Conservation (phyloP, 2,113 vertebrate species). For the Cololabis saira region DNA sequence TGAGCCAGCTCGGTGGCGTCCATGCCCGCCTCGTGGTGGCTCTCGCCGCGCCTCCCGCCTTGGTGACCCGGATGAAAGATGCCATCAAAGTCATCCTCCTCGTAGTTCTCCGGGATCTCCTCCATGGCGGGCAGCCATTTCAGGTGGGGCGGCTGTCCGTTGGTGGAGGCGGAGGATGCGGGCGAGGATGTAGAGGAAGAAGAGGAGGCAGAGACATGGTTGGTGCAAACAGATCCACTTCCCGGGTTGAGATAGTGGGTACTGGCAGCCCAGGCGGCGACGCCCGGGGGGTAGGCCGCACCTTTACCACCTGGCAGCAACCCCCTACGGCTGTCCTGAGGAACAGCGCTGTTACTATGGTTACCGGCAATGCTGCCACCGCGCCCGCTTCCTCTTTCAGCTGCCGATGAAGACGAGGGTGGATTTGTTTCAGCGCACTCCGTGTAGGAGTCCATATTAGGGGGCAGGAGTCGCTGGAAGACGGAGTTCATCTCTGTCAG, state of each 20-base stretch:
- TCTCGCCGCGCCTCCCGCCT: conserved; percentile 80
- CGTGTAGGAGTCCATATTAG: conserved; percentile 85
- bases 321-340: conserved; percentile 89
- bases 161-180: conserved; percentile 44
- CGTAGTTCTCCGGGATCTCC: conserved; percentile 97
- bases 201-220: conserved; percentile 46
- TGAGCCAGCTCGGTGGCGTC: conserved; percentile 94
- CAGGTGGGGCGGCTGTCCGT: conserved; percentile 86
- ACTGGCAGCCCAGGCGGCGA: conserved; percentile 94
- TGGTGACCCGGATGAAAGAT: conserved; percentile 88
- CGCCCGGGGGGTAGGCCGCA: conserved; percentile 88
- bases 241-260: conserved; percentile 93
- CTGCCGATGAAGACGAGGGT: conserved; percentile 38
- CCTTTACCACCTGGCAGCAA: conserved; percentile 85
- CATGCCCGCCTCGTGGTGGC: conserved; percentile 89
- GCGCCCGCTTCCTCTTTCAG: conserved; percentile 73
- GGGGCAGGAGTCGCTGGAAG: conserved; percentile 92
- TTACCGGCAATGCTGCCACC: conserved; percentile 42
- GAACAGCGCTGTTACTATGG: conserved; percentile 72
- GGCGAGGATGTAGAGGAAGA: conserved; percentile 35
- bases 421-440: conserved; percentile 83
- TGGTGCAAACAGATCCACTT: conserved; percentile 71
- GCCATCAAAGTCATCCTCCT: conserved; percentile 96
- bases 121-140: conserved; percentile 99
- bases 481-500: conserved; percentile 97